Base-by-base conservation (phyloP, 2,888 invertebrate species). In the Eristalis pertinax region DNA sequence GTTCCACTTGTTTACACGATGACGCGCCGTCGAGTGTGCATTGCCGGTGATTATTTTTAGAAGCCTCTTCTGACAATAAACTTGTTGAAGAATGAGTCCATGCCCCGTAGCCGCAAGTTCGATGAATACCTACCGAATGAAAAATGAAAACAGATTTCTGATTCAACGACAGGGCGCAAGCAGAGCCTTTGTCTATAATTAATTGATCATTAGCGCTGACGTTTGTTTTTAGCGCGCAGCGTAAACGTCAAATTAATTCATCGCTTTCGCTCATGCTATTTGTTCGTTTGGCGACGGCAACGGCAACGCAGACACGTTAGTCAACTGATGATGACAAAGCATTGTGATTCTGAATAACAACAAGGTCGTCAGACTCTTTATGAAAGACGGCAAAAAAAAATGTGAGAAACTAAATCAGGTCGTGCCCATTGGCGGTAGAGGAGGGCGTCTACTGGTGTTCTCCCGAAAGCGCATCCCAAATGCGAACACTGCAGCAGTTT, bases 21-120 rank as follows among this genome's bases (percentile, higher is more conserved):
- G 80, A 80, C 35, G 67, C 68, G 58, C 41, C 32, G 73, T 58
- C 32, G 58, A 63, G 60, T 76, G 32, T 74, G 67, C 63, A 64
- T 35, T 22, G 56, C 43, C 60, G 41, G 56, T 64, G 35, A 77
- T 63, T 85, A 85, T 85, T 85, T 85, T 77, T 85, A 82, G 77
- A 73, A 65, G 75, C n/a, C 56, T 70, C 50, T 15, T 63, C 58
- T 74, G 63, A 43, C 65, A 69, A 50, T 41, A 68, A 32, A 73
- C 68, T 76, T 76, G 72, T 64, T 72, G 63, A 67, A 26, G 60
- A 60, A 60, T 67, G 50, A 72, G 32, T 50, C 56, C 43, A 58
- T 56, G 58, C n/a, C 24, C 73, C 38, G 58, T 65, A 38, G 56
- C 22, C 29, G 69, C 32, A 65, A 67, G 26, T 15, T 35, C 15